These are phyloP conservation scores for Lissonota sp. DNA, from an alignment of 2,888 invertebrate genomes.

Conservation along the genomic window DNA sequence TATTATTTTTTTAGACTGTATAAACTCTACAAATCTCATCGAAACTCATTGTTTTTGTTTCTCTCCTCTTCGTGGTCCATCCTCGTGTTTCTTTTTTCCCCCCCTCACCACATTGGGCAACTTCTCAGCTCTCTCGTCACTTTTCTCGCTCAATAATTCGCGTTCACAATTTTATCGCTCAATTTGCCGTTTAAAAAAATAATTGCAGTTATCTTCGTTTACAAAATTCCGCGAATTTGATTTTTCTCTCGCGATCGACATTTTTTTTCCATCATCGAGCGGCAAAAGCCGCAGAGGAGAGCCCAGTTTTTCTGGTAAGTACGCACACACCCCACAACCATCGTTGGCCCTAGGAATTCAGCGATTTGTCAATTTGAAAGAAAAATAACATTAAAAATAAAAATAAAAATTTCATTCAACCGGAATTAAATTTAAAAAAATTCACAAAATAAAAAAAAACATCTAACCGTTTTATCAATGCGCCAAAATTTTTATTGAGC, in stretches of 20 bases:
- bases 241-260: background rate
- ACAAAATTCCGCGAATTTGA: slow-evolving; percentile 1
- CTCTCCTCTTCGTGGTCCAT: slow-evolving; percentile 3
- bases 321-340: slow-evolving; percentile 82
- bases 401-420: too few species aligned
- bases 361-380: slow-evolving; percentile 74
- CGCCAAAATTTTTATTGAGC: too few species aligned
- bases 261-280: background rate
- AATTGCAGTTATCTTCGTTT: background rate
- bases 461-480: background rate
- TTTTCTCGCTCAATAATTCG: slow-evolving; percentile 72
- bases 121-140: slow-evolving; percentile 36
- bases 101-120: slow-evolving; percentile 49
- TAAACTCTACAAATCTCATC: slow-evolving; percentile 32
- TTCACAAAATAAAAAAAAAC: background rate
- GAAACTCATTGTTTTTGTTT: slow-evolving; percentile 21
- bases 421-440: background rate
- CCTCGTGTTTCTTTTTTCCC: slow-evolving; percentile 15
- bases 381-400: too few species aligned
- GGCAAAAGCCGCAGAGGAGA: slow-evolving; percentile 1
- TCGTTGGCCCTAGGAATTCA: slow-evolving; percentile 80
- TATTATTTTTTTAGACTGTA: slow-evolving; percentile 39
- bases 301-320: slow-evolving; percentile 77
- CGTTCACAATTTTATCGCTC: background rate
- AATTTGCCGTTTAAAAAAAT: background rate